Conservation (phyloP, 2,797 vertebrate species). For the Sebastes reedi region DNA sequence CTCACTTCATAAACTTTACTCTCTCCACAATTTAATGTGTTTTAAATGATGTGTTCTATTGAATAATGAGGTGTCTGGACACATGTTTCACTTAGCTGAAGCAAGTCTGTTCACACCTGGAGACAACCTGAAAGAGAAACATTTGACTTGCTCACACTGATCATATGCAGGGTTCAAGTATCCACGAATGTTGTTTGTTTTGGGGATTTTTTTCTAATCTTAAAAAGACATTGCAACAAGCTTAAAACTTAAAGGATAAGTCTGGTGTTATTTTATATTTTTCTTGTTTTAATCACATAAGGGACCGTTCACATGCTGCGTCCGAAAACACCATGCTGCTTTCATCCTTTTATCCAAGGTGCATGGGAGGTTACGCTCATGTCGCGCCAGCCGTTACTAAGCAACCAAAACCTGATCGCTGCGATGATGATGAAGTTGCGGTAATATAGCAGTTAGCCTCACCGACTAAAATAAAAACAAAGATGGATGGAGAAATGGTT, state of each 20-base stretch:
- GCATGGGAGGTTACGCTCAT: rapidly evolving
- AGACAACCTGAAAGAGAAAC: conserved; percentile 4
- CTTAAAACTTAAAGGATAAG: neutral
- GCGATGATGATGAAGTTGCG: too few relatives aligned
- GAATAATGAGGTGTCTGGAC: conserved; percentile 25
- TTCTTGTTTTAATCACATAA: too few relatives aligned
- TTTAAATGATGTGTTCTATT: conserved; percentile 35
- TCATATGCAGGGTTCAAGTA: neutral
- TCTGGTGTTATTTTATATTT: too few relatives aligned
- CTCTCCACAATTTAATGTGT: neutral
- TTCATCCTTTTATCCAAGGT: too few relatives aligned
- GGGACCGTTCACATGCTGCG: too few relatives aligned
- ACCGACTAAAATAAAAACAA: too few relatives aligned
- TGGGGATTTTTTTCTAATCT: neutral
- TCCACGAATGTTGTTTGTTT: neutral
- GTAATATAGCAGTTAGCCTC: too few relatives aligned
- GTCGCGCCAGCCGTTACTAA: too few relatives aligned
- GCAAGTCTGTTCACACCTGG: neutral
- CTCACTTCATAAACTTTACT: conserved; percentile 17
- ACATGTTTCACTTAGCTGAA: conserved; percentile 8
- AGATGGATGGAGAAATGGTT: too few relatives aligned
- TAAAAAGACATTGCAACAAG: neutral
- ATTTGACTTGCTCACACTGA: neutral
- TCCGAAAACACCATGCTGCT: too few relatives aligned
- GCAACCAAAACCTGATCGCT: too few relatives aligned